phyloP scores from a whole-genome alignment of 2,113 vertebrate species.

The Otolemur garnettii region DNA sequence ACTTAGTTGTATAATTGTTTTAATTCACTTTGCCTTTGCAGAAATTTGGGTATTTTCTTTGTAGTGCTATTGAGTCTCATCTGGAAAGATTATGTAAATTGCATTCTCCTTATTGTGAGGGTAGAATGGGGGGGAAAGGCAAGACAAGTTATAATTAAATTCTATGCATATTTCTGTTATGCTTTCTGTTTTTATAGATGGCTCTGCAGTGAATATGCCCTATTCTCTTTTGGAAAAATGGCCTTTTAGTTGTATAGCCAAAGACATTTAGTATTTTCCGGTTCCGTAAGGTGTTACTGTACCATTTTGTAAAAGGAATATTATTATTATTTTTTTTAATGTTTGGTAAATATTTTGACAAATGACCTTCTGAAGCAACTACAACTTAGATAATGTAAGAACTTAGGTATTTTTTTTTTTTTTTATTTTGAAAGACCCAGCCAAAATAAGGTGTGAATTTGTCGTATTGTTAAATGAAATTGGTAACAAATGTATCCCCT shows the following conservation, averaged over 20 bases:
- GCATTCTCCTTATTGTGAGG: constrained; percentile 69
- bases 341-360: constrained; percentile 80
- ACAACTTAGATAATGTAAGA: constrained; percentile 72
- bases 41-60: constrained; percentile 73
- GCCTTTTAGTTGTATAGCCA: constrained; percentile 84
- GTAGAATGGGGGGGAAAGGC: constrained; percentile 55
- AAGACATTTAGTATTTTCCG: constrained; percentile 81
- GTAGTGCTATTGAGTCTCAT: constrained; percentile 75
- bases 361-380: constrained; percentile 66
- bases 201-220: constrained; percentile 63
- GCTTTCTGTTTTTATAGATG: constrained; percentile 67
- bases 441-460: constrained; percentile 68
- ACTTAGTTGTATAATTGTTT: constrained; percentile 76
- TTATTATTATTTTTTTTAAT: constrained; percentile 79
- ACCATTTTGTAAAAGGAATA: constrained; percentile 82
- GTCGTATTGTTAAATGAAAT: constrained; percentile 72
- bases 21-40: constrained; percentile 77
- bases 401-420: constrained; percentile 60
- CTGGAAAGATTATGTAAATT: constrained; percentile 77
- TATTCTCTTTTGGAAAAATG: constrained; percentile 76
- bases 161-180: constrained; percentile 76
- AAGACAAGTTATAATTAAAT: constrained; percentile 64
- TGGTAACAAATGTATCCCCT: constrained; percentile 68
- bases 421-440: constrained; percentile 61
- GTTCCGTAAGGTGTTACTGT: constrained; percentile 72